These are phyloP conservation scores for Seira sanloemensis DNA, from an alignment of 2,888 invertebrate species.

Conservation along the genomic window DNA sequence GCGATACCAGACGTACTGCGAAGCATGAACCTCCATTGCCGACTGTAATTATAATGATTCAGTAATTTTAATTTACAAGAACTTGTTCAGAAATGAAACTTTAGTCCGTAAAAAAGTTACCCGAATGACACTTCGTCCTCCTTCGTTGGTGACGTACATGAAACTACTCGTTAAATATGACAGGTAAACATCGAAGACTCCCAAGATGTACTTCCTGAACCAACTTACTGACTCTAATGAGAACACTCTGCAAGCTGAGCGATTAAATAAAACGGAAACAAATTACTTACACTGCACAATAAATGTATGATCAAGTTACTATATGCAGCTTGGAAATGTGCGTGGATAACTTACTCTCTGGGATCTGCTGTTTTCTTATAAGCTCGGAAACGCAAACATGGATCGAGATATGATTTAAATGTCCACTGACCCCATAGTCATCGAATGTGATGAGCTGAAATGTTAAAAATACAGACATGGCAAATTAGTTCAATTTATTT, in stretches of 20 bases:
- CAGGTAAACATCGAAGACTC: conserved; percentile 87
- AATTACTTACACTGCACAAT: too few relatives aligned
- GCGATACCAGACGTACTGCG: conserved; percentile 98
- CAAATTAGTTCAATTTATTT: too few relatives aligned
- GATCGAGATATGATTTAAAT: conserved; percentile 92
- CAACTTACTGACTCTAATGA: conserved; percentile 90
- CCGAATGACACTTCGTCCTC: conserved; percentile 59
- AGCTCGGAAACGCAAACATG: conserved; percentile 88
- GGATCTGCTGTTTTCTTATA: conserved; percentile 77
- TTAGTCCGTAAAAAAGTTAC: conserved; percentile 51
- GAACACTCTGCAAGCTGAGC: conserved; percentile 90
- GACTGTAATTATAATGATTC: conserved; percentile 78
- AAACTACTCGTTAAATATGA: conserved; percentile 79
- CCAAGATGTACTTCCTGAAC: conserved; percentile 88
- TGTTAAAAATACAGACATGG: too few relatives aligned
- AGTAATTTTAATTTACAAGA: neutral
- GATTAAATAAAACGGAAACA: neutral
- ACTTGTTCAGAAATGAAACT: neutral
- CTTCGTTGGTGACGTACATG: conserved; percentile 63
- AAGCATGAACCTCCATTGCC: conserved; percentile 90
- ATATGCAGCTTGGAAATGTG: too few relatives aligned
- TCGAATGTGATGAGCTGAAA: conserved; percentile 94
- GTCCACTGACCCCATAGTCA: conserved; percentile 92
- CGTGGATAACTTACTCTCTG: conserved; percentile 74
- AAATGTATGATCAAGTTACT: too few relatives aligned